A percentile compares a stretch with the other conserved stretches of the same genome.
These are phyloP conservation scores for Rhinolophus sinicus DNA, from an alignment of 2,113 vertebrate species.

Conservation along the genomic window DNA sequence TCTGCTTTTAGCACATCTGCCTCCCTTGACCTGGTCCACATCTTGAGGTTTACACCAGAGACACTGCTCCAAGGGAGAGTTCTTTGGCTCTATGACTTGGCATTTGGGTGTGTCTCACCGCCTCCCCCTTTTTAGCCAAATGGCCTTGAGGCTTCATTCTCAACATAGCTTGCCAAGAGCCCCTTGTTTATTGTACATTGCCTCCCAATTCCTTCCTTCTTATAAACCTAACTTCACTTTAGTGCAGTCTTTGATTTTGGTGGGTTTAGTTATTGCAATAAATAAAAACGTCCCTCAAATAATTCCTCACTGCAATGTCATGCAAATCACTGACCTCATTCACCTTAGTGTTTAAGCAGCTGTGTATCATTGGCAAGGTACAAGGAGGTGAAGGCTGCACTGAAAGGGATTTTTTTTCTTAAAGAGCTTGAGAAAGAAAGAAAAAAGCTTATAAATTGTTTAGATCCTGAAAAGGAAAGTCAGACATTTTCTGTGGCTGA, in stretches of 20 bases:
- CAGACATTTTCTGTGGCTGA: not conserved
- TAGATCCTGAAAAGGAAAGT: not conserved
- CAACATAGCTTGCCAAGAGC: not conserved
- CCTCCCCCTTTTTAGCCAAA: not conserved
- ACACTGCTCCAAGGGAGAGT: not conserved
- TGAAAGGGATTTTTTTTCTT: not conserved
- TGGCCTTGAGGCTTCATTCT: not conserved
- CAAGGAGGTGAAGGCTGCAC: not conserved
- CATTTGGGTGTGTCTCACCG: not conserved
- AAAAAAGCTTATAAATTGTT: slow-evolving; percentile 4
- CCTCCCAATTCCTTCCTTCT: not conserved
- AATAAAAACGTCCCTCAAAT: slow-evolving; percentile 40
- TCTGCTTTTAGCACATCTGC: not conserved
- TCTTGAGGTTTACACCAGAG: not conserved
- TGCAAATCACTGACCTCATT: slow-evolving; percentile 36
- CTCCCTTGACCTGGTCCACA: not conserved
- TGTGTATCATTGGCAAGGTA: not conserved
- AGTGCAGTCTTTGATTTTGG: not conserved
- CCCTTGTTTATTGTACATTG: not conserved
- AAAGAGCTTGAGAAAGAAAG: not conserved
- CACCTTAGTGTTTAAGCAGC: not conserved
- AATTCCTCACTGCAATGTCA: not conserved
- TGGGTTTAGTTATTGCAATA: not conserved
- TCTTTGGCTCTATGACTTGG: not conserved
- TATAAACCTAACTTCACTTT: not conserved